Conservation (phyloP, 2,113 vertebrate species). For the Mugil cephalus region DNA sequence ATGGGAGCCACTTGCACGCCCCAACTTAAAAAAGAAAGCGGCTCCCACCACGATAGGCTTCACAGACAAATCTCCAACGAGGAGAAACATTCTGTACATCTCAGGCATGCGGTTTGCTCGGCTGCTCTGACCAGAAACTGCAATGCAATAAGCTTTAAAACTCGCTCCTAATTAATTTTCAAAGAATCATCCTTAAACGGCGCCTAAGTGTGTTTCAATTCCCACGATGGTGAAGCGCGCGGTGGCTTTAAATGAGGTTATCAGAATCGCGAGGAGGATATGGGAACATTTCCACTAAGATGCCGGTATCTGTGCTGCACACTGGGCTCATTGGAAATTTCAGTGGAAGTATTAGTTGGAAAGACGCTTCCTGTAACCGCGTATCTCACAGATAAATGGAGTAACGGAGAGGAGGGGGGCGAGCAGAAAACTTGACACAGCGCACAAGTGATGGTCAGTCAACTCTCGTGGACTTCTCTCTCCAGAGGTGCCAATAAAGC, state of each 20-base stretch:
- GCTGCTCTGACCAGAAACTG: slow-evolving; percentile 7
- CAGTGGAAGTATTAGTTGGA: slow-evolving; percentile 71
- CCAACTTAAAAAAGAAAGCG: slow-evolving; percentile 69
- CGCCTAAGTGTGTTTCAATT: slow-evolving; percentile 39
- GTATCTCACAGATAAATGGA: slow-evolving; percentile 72
- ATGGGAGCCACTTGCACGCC: slow-evolving; percentile 52
- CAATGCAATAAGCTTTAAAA: not conserved
- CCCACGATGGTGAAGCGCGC: slow-evolving; percentile 52
- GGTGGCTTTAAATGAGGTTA: slow-evolving; percentile 62
- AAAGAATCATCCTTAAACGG: slow-evolving; percentile 52
- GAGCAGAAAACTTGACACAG: slow-evolving; percentile 54
- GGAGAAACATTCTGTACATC: slow-evolving; percentile 17
- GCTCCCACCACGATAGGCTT: slow-evolving; percentile 33
- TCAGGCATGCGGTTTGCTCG: slow-evolving; percentile 1
- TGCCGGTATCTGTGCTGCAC: slow-evolving; percentile 58
- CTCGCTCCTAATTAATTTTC: slow-evolving; percentile 62
- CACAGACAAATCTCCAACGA: slow-evolving; percentile 48
- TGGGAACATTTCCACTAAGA: slow-evolving; percentile 62
- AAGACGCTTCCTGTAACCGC: slow-evolving; percentile 78
- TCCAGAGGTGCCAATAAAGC: slow-evolving; percentile 62
- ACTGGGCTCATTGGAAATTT: slow-evolving; percentile 67
- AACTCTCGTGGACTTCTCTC: slow-evolving; percentile 59
- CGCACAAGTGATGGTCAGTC: slow-evolving; percentile 71
- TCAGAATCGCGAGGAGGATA: slow-evolving; percentile 47
- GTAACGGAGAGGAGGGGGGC: slow-evolving; percentile 65